A percentile compares a stretch with the other conserved stretches of the same genome.
These are phyloP conservation scores for Pollimyrus isidori DNA, from an alignment of 2,113 vertebrate genomes.

Conservation along the genomic window DNA sequence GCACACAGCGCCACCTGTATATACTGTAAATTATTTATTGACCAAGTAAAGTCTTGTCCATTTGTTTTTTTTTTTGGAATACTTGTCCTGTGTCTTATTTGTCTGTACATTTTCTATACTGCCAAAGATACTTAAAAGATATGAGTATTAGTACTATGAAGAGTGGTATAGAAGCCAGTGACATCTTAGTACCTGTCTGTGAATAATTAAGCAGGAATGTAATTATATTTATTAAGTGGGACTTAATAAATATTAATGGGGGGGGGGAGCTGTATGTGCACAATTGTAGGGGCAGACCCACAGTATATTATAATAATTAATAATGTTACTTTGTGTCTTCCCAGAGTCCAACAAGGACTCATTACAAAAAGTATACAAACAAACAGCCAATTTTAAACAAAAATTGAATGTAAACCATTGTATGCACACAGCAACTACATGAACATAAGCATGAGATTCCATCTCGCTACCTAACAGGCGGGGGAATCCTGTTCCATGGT, in stretches of 20 bases:
- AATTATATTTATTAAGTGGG: too few relatives aligned
- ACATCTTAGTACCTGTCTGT: too few relatives aligned
- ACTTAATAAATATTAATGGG: too few relatives aligned
- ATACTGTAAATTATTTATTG: constrained; percentile 97
- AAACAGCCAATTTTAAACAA: neutral
- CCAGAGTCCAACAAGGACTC: neutral
- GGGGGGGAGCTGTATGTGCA: too few relatives aligned
- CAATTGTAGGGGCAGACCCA: too few relatives aligned
- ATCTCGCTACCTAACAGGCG: neutral
- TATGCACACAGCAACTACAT: neutral
- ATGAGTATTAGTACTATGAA: neutral
- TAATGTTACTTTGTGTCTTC: neutral
- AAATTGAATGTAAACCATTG: neutral
- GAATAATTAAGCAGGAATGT: too few relatives aligned
- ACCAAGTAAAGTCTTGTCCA: constrained; percentile 58
- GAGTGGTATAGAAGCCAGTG: too few relatives aligned
- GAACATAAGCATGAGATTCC: neutral
- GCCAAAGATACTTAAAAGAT: neutral
- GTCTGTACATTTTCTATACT: neutral
- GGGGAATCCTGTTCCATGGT: too few relatives aligned
- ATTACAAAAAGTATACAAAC: too few relatives aligned
- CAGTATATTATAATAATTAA: too few relatives aligned
- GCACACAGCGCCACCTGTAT: constrained; percentile 65
- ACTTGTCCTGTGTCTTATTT: neutral
- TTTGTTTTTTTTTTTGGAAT: constrained; percentile 32